These are phyloP conservation scores for Coccyzus lansbergi DNA, from an alignment of 2,797 vertebrate genomes.

Conservation along the genomic window DNA sequence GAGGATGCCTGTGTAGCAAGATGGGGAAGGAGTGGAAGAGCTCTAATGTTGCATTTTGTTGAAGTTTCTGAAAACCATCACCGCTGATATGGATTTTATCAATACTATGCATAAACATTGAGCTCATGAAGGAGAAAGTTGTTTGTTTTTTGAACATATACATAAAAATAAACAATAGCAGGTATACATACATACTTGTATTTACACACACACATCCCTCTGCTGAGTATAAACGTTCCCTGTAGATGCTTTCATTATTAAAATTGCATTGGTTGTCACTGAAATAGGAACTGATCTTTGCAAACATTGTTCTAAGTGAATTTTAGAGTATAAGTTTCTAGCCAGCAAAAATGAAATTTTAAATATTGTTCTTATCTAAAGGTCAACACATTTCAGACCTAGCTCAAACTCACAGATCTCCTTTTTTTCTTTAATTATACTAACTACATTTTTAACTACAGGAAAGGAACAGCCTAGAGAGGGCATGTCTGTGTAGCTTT, in stretches of 20 bases:
- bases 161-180: not conserved
- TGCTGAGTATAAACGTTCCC: not conserved
- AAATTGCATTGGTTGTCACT: not conserved
- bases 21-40: not conserved
- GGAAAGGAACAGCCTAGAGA: not conserved
- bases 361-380: not conserved
- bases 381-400: not conserved
- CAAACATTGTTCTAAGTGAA: not conserved
- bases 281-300: not conserved
- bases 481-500: not conserved
- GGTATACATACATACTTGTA: not conserved
- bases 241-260: not conserved
- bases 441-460: not conserved
- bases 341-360: not conserved
- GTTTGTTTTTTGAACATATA: not conserved
- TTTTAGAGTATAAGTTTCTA: not conserved
- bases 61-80: not conserved
- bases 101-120: not conserved
- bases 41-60: not conserved
- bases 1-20: not conserved
- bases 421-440: not conserved
- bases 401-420: not conserved
- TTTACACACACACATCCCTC: not conserved
- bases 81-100: not conserved
- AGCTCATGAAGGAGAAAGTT: not conserved